Percentiles rank a stretch among this genome's conserved stretches.
Evolutionary conservation across 2,888 invertebrate genomes (phyloP).

Genomic region (Gymnoscelis rufifasciata): DNA sequence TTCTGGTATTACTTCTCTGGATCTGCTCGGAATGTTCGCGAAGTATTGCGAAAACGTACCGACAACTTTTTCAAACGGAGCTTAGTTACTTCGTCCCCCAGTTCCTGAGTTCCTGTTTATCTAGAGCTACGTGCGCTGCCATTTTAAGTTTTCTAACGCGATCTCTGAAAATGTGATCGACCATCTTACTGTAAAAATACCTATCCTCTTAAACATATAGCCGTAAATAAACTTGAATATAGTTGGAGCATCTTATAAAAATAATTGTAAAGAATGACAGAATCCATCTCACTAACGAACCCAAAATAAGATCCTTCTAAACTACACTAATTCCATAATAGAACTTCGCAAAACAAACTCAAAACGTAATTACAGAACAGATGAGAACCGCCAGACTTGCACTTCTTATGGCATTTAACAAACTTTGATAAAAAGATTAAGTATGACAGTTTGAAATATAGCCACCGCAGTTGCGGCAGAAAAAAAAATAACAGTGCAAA

Average conservation of each 20-base stretch:
- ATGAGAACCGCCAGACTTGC: constrained; percentile 67
- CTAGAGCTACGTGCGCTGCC: not conserved
- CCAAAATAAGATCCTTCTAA: constrained; percentile 36
- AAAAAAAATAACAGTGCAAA: constrained; percentile 72
- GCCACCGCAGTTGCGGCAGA: constrained; percentile 64
- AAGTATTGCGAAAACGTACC: constrained; percentile 5
- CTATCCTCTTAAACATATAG: no score
- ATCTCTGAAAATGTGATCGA: no score
- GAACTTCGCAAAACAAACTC: constrained; percentile 48
- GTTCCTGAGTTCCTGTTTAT: not conserved
- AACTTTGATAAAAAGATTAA: constrained; percentile 80
- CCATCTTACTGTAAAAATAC: no score
- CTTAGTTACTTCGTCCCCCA: constrained; percentile 1
- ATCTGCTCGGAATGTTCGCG: constrained; percentile 21
- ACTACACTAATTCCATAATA: constrained; percentile 52
- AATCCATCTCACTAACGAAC: constrained; percentile 5
- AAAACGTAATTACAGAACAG: constrained; percentile 69
- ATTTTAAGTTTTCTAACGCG: not conserved
- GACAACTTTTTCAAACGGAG: constrained; percentile 4
- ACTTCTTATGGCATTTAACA: constrained; percentile 73
- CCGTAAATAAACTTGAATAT: no score
- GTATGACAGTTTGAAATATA: constrained; percentile 79
- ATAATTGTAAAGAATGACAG: constrained; percentile 1
- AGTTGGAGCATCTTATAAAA: no score
- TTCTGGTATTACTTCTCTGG: constrained; percentile 40